A percentile compares a stretch with the other conserved stretches of the same genome.
These are phyloP conservation scores for Nasonia vitripennis DNA, from an alignment of 1,140 invertebrate genomes.

Conservation along the genomic window DNA sequence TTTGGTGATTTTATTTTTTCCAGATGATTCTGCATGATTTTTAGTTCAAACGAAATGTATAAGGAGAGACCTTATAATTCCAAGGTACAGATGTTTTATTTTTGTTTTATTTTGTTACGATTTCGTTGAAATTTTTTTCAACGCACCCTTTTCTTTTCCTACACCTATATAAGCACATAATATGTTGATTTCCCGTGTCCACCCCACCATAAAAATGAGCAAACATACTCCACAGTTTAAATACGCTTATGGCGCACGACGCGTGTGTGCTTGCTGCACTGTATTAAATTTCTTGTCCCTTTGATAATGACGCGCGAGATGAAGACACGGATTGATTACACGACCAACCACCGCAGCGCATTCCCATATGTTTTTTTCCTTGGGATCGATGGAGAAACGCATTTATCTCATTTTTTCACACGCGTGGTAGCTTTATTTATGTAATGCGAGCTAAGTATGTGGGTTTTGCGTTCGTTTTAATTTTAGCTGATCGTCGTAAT, in stretches of 20 bases:
- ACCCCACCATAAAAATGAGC: neutral
- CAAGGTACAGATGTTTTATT: slow-evolving; percentile 26
- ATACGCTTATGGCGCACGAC: neutral
- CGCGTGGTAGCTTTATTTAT: neutral
- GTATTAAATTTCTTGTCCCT: neutral
- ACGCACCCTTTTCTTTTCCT: neutral
- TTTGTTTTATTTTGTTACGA: neutral
- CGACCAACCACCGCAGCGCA: neutral
- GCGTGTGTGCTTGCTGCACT: neutral
- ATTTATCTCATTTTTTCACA: neutral
- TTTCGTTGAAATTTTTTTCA: neutral
- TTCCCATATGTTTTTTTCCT: neutral
- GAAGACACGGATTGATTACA: neutral
- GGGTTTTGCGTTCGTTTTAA: neutral
- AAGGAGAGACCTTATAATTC: slow-evolving; percentile 34
- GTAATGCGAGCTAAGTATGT: neutral
- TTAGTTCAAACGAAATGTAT: slow-evolving; percentile 46
- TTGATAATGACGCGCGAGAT: neutral
- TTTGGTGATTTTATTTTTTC: slow-evolving; percentile 23
- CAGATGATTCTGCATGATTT: slow-evolving; percentile 50
- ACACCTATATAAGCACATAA: neutral
- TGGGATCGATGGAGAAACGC: no score
- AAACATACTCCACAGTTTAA: no score
- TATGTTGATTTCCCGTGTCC: no score
- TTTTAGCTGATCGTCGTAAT: neutral